Conservation (phyloP, 2,888 invertebrate genomes). For the Eupelmus urozonus region DNA sequence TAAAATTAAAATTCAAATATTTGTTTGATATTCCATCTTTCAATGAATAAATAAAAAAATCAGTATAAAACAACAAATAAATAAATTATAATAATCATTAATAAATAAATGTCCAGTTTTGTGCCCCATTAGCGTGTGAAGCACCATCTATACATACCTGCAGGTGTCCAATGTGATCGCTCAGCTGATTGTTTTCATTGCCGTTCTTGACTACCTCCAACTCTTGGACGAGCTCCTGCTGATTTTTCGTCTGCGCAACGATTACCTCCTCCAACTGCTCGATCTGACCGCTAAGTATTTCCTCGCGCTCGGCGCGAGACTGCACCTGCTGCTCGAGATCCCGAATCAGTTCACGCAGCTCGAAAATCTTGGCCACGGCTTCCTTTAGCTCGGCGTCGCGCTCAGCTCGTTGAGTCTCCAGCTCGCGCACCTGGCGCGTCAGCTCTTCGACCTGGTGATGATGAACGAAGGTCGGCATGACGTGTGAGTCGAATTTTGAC, state of each 20-base stretch:
- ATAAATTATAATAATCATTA: too few species aligned
- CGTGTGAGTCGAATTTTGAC: too few species aligned
- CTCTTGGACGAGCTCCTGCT: slow-evolving; percentile 80
- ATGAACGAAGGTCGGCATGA: too few species aligned
- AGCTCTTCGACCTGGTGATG: slow-evolving; percentile 89
- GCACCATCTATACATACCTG: slow-evolving; percentile 72
- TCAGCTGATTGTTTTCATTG: slow-evolving; percentile 76
- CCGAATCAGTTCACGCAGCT: slow-evolving; percentile 87
- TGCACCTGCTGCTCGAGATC: slow-evolving; percentile 88
- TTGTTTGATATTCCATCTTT: too few species aligned
- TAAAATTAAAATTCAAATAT: too few species aligned
- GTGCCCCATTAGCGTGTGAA: too few species aligned
- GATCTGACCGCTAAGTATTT: slow-evolving; percentile 81
- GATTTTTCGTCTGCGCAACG: slow-evolving; percentile 80
- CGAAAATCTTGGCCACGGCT: slow-evolving; percentile 86
- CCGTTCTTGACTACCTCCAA: slow-evolving; percentile 79
- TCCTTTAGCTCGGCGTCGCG: slow-evolving; percentile 86
- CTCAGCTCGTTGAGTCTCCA: slow-evolving; percentile 82
- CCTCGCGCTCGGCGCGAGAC: slow-evolving; percentile 82
- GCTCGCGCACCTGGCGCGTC: slow-evolving; percentile 86
- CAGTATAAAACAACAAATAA: too few species aligned
- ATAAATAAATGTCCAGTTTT: too few species aligned
- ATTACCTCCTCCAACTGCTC: slow-evolving; percentile 80
- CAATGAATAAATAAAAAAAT: too few species aligned
- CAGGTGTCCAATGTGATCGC: slow-evolving; percentile 78